Percentiles rank a stretch among this genome's conserved stretches.
These are phyloP conservation scores for Theodoxus fluviatilis DNA, from an alignment of 2,888 invertebrate species.

Conservation along the genomic window DNA sequence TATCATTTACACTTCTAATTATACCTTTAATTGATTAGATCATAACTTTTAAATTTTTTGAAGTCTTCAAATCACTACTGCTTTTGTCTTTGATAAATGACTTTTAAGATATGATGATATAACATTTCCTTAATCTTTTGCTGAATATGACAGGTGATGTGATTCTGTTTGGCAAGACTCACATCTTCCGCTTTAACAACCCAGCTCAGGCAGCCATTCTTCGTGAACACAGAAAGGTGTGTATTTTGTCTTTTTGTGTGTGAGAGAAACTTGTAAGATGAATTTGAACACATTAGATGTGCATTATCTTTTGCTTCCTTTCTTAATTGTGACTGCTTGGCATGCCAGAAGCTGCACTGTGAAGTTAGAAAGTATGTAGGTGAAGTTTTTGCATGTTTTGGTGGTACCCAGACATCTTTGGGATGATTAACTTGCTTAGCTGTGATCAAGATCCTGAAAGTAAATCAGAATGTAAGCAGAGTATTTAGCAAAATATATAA, in stretches of 20 bases:
- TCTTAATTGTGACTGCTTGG: too few species aligned
- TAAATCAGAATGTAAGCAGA: too few species aligned
- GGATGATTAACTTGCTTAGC: too few species aligned
- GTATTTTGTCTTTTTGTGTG: slow-evolving; percentile 27
- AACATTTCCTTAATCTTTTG: background rate
- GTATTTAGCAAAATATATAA: too few species aligned
- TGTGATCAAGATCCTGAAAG: too few species aligned
- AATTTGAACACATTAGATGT: background rate
- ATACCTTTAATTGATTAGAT: background rate
- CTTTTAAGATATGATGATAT: background rate
- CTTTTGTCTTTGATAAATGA: too few species aligned
- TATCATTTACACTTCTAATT: background rate
- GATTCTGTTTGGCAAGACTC: slow-evolving; percentile 69
- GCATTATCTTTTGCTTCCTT: too few species aligned
- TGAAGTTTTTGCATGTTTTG: too few species aligned
- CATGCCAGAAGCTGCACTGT: too few species aligned
- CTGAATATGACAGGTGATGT: slow-evolving; percentile 72
- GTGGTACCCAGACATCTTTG: too few species aligned
- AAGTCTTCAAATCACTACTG: too few species aligned
- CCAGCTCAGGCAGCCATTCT: slow-evolving; percentile 59
- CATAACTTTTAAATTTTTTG: background rate
- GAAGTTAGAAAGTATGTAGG: too few species aligned
- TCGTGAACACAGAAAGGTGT: slow-evolving; percentile 48
- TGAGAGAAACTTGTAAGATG: slow-evolving; percentile 9
- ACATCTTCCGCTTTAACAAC: slow-evolving; percentile 62